Base-by-base conservation (phyloP, 1,140 invertebrate species). In the Chlorops oryzae region DNA sequence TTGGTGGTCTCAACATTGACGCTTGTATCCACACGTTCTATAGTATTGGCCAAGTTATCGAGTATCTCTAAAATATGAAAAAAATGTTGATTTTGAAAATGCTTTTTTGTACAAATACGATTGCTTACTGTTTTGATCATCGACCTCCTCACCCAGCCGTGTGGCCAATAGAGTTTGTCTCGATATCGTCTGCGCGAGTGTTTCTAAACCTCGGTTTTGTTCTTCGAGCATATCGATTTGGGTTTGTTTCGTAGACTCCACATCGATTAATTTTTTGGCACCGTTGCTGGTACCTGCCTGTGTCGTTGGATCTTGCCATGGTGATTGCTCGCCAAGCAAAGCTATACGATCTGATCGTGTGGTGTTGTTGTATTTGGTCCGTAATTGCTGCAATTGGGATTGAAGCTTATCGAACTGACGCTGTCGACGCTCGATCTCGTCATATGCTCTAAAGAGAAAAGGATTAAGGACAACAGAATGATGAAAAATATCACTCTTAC, bases 181-280 rank as follows among this genome's bases (percentile, higher is more conserved):
- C 2, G 80, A 77, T 43, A 92, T 86, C 3, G 88, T 84, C 63
- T 83, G 79, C 12, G 86, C 84, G 38, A 91, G 73, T 50, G 80
- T 80, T 53, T 90, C 87, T 20, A 92, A 73, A 0, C 87, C 87
- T 57, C 78, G 67, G 64, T 91, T 85, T 79, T 91, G 88, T 43
- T 85, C 82, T 84, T 68, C 55, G 70, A 80, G 28, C 48, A 75
- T 70, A 47, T 63, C 52, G 2, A 59, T 61, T 46, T 76, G 74
- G 10, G 62, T 50, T 21, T 63, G 58, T 24, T 63, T 61, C 5
- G 76, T 50, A 3, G 62, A 24, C 3, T 61, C 56, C 3, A 58
- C 39, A 47, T 63, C 57, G 4, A 21, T 53, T 23, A 39, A 22
- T 7, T 6, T 7, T 25, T 21, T 27, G 10, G 5, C 21, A 25